phyloP scores from a whole-genome alignment of 2,888 invertebrate species.

The Chalcosyrphus nemorum region DNA sequence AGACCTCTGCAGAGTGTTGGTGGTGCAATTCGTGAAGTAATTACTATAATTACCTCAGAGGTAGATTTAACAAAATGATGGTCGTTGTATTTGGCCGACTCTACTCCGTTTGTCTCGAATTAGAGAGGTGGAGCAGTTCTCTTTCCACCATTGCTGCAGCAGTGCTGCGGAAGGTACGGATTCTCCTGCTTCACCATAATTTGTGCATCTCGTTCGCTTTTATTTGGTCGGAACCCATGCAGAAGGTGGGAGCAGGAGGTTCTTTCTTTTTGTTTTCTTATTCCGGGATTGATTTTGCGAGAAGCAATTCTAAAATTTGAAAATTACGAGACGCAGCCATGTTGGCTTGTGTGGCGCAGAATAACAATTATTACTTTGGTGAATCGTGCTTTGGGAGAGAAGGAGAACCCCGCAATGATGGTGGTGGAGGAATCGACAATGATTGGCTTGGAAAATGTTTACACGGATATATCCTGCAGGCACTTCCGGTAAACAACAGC shows the following conservation, averaged over 20 bases:
- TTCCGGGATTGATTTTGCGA: slow-evolving; percentile 2
- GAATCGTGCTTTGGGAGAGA: slow-evolving; percentile 23
- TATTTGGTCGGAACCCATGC: slow-evolving; percentile 6
- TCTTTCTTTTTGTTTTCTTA: slow-evolving; percentile 24
- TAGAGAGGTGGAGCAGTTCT: slow-evolving; percentile 53
- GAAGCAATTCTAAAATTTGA: slow-evolving; percentile 34
- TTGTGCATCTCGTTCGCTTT: slow-evolving; percentile 67
- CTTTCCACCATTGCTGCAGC: slow-evolving; percentile 8
- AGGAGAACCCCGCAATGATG: neutral
- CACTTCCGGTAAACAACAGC: slow-evolving; percentile 13
- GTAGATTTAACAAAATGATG: slow-evolving; percentile 80
- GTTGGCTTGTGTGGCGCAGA: slow-evolving; percentile 1
- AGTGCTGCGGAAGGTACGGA: slow-evolving; percentile 9
- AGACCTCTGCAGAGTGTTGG: slow-evolving; percentile 43
- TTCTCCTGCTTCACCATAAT: slow-evolving; percentile 55
- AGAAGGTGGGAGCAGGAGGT: slow-evolving; percentile 26
- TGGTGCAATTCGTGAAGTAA: slow-evolving; percentile 81
- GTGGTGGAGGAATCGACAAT: slow-evolving; percentile 3
- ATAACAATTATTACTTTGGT: slow-evolving; percentile 31
- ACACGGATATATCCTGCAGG: neutral
- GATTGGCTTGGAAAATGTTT: slow-evolving; percentile 15
- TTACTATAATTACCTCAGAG: slow-evolving; percentile 81
- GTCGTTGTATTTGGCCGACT: slow-evolving; percentile 59
- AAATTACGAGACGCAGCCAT: slow-evolving; percentile 44
- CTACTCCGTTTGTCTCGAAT: slow-evolving; percentile 46